Evolutionary conservation across 2,888 invertebrate species (phyloP).

Genomic region (Sinotaia quadrata): DNA sequence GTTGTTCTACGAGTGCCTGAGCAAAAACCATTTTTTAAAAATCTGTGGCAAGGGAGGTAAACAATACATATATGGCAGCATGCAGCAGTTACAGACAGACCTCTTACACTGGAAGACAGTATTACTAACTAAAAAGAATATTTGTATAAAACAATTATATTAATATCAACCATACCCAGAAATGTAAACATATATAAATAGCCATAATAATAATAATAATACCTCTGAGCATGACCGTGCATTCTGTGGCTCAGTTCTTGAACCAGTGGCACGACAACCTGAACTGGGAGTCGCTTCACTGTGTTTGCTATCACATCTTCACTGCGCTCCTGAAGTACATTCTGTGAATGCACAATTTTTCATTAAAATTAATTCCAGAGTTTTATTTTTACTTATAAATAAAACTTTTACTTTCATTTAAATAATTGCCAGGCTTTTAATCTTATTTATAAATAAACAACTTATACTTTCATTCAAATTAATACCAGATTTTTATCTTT

Average conservation of each 20-base stretch:
- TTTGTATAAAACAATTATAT: background rate
- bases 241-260: conserved; percentile 79
- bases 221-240: conserved; percentile 64
- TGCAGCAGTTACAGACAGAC: background rate
- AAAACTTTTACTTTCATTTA: too few relatives aligned
- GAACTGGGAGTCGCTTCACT: conserved; percentile 82
- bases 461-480: too few relatives aligned
- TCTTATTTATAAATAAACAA: too few relatives aligned
- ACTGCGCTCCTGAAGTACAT: conserved; percentile 80
- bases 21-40: too few relatives aligned
- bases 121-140: background rate
- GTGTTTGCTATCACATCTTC: conserved; percentile 82
- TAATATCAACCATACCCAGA: too few relatives aligned
- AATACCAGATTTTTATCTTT: too few relatives aligned
- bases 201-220: conserved; percentile 23
- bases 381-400: too few relatives aligned
- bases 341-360: too few relatives aligned
- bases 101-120: background rate
- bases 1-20: too few relatives aligned
- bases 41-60: too few relatives aligned
- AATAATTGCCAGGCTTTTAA: too few relatives aligned
- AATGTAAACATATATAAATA: background rate
- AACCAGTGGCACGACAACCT: conserved; percentile 82
- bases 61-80: background rate
- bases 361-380: too few relatives aligned